Conservation (phyloP, 1,140 invertebrate genomes). For the Bombus superbus region DNA sequence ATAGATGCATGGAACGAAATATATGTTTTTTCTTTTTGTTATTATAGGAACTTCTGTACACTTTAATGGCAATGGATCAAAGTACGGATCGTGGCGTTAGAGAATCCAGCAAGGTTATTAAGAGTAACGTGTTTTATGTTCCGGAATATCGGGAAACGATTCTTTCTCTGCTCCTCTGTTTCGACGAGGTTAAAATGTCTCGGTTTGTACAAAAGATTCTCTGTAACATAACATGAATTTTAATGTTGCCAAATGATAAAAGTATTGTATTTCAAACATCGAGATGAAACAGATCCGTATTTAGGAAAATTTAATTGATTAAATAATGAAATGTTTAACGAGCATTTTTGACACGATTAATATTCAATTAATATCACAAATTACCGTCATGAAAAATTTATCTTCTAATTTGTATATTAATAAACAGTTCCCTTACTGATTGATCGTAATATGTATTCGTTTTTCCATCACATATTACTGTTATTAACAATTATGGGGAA, state of each 20-base stretch:
- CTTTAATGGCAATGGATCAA: constrained; percentile 91
- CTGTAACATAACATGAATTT: neutral
- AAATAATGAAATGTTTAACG: too few species aligned
- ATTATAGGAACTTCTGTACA: constrained; percentile 87
- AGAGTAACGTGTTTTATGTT: constrained; percentile 96
- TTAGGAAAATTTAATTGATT: neutral
- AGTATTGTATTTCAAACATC: neutral
- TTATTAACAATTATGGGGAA: too few species aligned
- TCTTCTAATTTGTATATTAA: too few species aligned
- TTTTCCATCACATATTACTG: too few species aligned
- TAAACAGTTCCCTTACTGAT: too few species aligned
- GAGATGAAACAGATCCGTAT: neutral
- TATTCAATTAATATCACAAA: too few species aligned
- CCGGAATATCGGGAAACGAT: constrained; percentile 97
- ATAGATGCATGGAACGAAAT: constrained; percentile 43
- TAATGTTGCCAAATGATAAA: neutral
- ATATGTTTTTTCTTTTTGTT: constrained; percentile 43
- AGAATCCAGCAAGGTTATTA: constrained; percentile 92
- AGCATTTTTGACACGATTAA: too few species aligned
- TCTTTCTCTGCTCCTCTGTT: constrained; percentile 90
- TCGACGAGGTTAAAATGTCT: constrained; percentile 93
- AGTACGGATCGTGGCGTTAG: constrained; percentile 86
- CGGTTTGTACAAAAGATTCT: constrained; percentile 83
- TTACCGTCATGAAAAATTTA: too few species aligned
- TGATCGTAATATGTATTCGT: too few species aligned